Conservation (phyloP, 1,140 invertebrate genomes). For the Sarcophaga bullata region DNA sequence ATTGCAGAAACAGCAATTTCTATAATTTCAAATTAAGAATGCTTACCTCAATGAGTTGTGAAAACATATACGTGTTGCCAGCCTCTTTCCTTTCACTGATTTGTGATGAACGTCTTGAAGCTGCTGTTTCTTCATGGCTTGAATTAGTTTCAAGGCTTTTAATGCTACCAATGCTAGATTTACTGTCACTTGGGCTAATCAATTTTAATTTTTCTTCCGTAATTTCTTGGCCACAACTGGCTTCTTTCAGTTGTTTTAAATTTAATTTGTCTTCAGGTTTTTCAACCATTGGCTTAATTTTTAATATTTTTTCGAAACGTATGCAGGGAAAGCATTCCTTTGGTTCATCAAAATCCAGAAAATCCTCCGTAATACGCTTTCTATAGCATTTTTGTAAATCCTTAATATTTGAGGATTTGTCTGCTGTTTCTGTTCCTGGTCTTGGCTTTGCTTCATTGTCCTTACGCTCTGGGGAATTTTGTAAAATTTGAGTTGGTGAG, state of each 20-base stretch:
- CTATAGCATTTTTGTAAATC: constrained; percentile 10
- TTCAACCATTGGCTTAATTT: constrained; percentile 47
- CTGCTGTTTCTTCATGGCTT: not conserved
- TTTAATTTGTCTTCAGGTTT: not conserved
- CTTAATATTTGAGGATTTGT: not conserved
- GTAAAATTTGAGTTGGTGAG: not conserved
- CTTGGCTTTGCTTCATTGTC: not conserved
- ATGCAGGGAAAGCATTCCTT: constrained; percentile 56
- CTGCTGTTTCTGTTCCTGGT: not conserved
- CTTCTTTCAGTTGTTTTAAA: not conserved
- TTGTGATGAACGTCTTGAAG: not conserved
- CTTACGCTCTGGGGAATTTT: not conserved
- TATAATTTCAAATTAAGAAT: too few species aligned
- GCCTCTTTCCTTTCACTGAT: not conserved
- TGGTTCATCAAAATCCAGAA: constrained; percentile 56
- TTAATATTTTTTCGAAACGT: constrained; percentile 58
- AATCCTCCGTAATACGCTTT: constrained; percentile 52
- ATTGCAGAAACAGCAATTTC: too few species aligned
- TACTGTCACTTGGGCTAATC: constrained; percentile 29
- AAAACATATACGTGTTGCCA: constrained; percentile 56
- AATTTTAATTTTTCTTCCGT: not conserved
- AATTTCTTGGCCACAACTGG: not conserved
- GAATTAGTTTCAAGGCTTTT: not conserved
- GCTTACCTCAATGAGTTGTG: constrained; percentile 57
- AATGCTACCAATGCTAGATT: not conserved